Evolutionary conservation across 2,888 invertebrate genomes (phyloP).

Genomic region (Eumerus sabulonum): DNA sequence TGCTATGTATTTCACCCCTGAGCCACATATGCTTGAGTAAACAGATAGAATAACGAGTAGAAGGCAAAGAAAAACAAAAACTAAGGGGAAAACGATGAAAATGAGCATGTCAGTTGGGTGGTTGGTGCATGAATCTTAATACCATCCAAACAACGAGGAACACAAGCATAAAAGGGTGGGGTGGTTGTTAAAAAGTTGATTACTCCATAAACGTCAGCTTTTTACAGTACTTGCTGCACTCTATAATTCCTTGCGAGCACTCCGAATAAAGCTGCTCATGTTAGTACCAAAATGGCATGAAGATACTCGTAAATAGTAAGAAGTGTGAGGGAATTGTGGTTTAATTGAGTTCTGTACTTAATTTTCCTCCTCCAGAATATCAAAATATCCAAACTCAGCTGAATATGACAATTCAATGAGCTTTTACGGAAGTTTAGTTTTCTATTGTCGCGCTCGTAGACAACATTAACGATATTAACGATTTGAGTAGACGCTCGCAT

Average conservation of each 20-base stretch:
- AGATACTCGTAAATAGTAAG: slow-evolving; percentile 5
- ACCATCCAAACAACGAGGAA: slow-evolving; percentile 11
- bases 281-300: not conserved
- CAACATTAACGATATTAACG: too few species aligned
- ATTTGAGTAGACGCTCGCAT: too few species aligned
- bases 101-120: slow-evolving; percentile 16
- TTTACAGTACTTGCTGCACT: slow-evolving; percentile 41
- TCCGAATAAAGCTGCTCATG: not conserved
- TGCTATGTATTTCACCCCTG: slow-evolving; percentile 6
- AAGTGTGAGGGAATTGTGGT: slow-evolving; percentile 27
- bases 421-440: too few species aligned
- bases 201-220: slow-evolving; percentile 55
- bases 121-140: slow-evolving; percentile 35
- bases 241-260: slow-evolving; percentile 23
- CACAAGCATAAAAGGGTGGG: not conserved
- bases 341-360: slow-evolving; percentile 37
- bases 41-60: slow-evolving; percentile 18
- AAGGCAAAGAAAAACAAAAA: not conserved
- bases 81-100: not conserved
- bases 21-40: slow-evolving; percentile 32
- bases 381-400: too few species aligned
- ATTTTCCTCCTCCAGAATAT: slow-evolving; percentile 11
- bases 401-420: too few species aligned
- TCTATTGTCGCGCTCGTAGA: too few species aligned
- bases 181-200: slow-evolving; percentile 60